These are phyloP conservation scores for Samia ricini DNA, from an alignment of 1,140 invertebrate genomes.

Conservation along the genomic window DNA sequence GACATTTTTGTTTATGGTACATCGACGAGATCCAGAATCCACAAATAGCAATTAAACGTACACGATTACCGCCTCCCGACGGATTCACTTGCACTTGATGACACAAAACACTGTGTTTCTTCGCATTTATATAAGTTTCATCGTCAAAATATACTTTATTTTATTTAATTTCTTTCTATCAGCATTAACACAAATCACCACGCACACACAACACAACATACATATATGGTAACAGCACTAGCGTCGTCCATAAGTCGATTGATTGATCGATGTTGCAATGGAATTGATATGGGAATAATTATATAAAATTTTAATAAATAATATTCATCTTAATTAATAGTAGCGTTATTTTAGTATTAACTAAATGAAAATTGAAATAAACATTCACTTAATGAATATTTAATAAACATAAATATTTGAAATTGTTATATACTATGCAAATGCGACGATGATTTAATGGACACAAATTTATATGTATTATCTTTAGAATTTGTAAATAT, in stretches of 20 bases:
- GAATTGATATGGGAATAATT: background rate
- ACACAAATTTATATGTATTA: no score
- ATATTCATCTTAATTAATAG: no score
- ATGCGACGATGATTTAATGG: no score
- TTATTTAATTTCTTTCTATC: constrained; percentile 74
- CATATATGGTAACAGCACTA: constrained; percentile 67
- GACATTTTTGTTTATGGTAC: constrained; percentile 79
- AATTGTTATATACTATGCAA: no score
- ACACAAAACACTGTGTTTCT: constrained; percentile 70
- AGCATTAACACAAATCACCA: constrained; percentile 77
- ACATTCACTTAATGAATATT: no score
- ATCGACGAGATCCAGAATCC: constrained; percentile 77
- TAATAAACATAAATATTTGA: no score
- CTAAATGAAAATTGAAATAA: no score
- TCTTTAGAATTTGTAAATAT: no score
- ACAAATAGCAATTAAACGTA: constrained; percentile 77
- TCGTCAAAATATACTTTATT: constrained; percentile 67
- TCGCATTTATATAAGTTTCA: constrained; percentile 75
- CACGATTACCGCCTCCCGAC: constrained; percentile 76
- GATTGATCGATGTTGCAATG: background rate
- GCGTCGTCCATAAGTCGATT: constrained; percentile 18
- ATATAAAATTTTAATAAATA: constrained; percentile 4
- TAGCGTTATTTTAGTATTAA: no score
- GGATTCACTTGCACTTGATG: constrained; percentile 73
- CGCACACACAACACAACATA: constrained; percentile 77